These are phyloP conservation scores for Drosophila stalkeri DNA, from an alignment of 2,888 invertebrate genomes.

Conservation along the genomic window DNA sequence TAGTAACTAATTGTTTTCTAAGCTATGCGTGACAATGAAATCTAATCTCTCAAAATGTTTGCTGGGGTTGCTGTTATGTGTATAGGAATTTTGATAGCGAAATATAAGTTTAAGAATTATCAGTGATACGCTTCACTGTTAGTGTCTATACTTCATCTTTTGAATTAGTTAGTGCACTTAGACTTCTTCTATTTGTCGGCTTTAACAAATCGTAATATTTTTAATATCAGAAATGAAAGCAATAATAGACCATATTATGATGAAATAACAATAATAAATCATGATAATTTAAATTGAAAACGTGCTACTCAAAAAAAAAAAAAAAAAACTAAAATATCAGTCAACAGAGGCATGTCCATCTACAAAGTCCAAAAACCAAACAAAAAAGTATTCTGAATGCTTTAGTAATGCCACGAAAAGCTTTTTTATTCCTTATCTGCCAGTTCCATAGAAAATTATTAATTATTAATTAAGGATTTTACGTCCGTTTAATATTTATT, in stretches of 20 bases:
- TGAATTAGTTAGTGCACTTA: neutral
- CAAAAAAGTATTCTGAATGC: neutral
- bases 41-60: slow-evolving; percentile 42
- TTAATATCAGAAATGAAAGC: neutral
- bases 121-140: neutral
- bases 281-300: slow-evolving; percentile 13
- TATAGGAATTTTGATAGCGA: neutral
- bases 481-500: neutral
- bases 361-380: slow-evolving; percentile 15
- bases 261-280: neutral
- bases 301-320: slow-evolving; percentile 10
- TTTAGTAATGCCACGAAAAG: neutral
- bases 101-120: neutral
- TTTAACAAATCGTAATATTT: too few species aligned
- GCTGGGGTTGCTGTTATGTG: slow-evolving; percentile 17
- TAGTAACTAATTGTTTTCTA: slow-evolving; percentile 4
- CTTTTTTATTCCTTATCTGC: neutral
- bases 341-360: slow-evolving; percentile 2
- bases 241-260: neutral
- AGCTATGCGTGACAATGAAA: neutral
- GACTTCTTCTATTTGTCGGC: too few species aligned
- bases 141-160: neutral
- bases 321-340: slow-evolving; percentile 18
- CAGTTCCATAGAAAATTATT: neutral
- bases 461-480: neutral